Evolutionary conservation across 2,888 invertebrate genomes (phyloP).

Genomic region (Eretmocerus hayati): DNA sequence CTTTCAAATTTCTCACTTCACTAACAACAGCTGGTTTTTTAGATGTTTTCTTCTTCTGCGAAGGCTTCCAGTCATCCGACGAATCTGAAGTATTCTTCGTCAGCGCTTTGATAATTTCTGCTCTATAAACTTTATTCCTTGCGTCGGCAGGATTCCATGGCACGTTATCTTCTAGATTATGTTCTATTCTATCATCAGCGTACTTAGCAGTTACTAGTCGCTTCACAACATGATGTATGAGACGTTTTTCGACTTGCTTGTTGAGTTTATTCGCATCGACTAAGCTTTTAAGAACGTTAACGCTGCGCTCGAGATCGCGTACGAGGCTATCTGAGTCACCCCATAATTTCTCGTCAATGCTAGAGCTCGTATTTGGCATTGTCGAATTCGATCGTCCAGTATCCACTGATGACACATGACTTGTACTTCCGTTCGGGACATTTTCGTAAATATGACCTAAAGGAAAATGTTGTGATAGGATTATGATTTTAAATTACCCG

Average conservation of each 20-base stretch:
- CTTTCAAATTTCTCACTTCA: conserved; percentile 27
- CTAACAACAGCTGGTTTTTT: conserved; percentile 26
- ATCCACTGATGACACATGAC: conserved; percentile 38
- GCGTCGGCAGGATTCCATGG: conserved; percentile 47
- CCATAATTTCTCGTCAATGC: conserved; percentile 44
- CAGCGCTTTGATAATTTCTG: conserved; percentile 39
- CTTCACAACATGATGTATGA: conserved; percentile 60
- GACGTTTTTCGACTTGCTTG: conserved; percentile 54
- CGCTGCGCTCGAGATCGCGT: conserved; percentile 57
- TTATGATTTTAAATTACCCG: too few species aligned
- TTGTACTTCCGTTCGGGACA: conserved; percentile 37
- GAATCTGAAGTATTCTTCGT: conserved; percentile 40
- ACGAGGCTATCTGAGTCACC: conserved; percentile 47
- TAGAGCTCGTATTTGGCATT: conserved; percentile 43
- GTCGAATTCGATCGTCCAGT: conserved; percentile 41
- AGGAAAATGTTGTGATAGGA: not conserved
- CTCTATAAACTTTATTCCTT: conserved; percentile 39
- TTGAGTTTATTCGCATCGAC: conserved; percentile 57
- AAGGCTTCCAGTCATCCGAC: conserved; percentile 38
- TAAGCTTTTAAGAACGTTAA: conserved; percentile 55
- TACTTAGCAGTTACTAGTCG: conserved; percentile 56
- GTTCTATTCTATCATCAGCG: conserved; percentile 50
- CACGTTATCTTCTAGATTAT: conserved; percentile 41
- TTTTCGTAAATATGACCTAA: conserved; percentile 55
- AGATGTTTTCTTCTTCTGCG: conserved; percentile 25